Evolutionary conservation across 2,888 invertebrate genomes (phyloP).

Genomic region (Sarcophaga rosellei): DNA sequence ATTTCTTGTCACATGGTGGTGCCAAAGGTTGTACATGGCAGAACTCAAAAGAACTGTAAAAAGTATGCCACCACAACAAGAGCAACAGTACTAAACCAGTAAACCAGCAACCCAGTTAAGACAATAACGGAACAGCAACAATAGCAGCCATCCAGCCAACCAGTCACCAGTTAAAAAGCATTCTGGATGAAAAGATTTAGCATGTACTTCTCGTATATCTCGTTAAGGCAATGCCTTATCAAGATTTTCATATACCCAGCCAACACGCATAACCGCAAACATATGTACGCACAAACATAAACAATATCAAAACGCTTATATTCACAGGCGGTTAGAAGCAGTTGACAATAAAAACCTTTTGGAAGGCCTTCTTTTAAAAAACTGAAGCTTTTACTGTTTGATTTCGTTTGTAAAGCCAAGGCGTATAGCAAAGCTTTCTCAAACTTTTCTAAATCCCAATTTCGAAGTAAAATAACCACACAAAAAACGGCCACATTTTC

Average conservation of each 20-base stretch:
- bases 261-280: constrained; percentile 17
- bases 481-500: too few relatives aligned
- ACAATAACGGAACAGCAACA: constrained; percentile 57
- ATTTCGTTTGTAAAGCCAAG: too few relatives aligned
- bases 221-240: constrained; percentile 65
- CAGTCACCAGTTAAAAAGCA: background rate
- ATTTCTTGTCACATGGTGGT: background rate
- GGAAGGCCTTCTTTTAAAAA: too few relatives aligned
- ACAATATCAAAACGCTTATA: too few relatives aligned
- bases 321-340: too few relatives aligned
- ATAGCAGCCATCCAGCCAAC: background rate
- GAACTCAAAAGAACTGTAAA: constrained; percentile 7
- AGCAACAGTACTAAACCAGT: constrained; percentile 71
- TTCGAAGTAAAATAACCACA: too few relatives aligned
- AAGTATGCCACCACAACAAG: constrained; percentile 40
- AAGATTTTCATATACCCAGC: constrained; percentile 49
- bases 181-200: constrained; percentile 58
- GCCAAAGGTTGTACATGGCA: constrained; percentile 48
- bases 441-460: too few relatives aligned
- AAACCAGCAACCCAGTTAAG: constrained; percentile 73
- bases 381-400: too few relatives aligned
- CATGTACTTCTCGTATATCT: constrained; percentile 35
- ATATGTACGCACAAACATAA: background rate
- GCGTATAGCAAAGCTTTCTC: too few relatives aligned
- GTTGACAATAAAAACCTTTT: too few relatives aligned